Conservation (phyloP, 1,140 invertebrate species). For the Andricus grossulariae region DNA sequence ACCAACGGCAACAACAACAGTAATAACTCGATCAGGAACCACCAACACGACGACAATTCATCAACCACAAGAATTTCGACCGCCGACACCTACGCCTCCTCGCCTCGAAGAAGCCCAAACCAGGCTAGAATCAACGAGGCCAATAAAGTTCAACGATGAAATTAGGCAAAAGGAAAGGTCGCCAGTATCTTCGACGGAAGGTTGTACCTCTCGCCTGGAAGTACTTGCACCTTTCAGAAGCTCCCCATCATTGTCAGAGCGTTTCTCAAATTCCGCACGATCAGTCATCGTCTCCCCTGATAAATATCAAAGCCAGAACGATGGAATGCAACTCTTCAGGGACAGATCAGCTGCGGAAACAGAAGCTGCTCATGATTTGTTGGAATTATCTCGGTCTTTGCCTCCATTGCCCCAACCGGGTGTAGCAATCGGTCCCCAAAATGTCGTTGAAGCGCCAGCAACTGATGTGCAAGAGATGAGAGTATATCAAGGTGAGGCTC, state of each 20-base stretch:
- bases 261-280: not conserved
- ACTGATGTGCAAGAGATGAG: conserved; percentile 72
- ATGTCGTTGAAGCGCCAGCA: conserved; percentile 70
- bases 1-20: not conserved
- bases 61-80: not conserved
- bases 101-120: not conserved
- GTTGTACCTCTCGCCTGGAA: not conserved
- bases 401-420: conserved; percentile 84
- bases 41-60: not conserved
- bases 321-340: conserved; percentile 73
- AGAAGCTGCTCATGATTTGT: conserved; percentile 89
- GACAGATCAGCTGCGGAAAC: conserved; percentile 86
- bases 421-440: conserved; percentile 74
- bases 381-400: conserved; percentile 87
- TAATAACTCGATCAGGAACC: not conserved
- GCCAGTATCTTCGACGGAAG: not conserved
- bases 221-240: not conserved
- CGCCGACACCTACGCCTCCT: not conserved
- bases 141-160: not conserved
- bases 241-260: not conserved
- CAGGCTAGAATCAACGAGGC: not conserved
- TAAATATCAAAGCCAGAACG: conserved; percentile 11
- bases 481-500: conserved; percentile 68
- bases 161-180: not conserved
- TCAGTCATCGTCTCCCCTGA: conserved; percentile 10